Evolutionary conservation across 2,113 vertebrate species (phyloP).

Genomic region (Laticauda laticaudata): DNA sequence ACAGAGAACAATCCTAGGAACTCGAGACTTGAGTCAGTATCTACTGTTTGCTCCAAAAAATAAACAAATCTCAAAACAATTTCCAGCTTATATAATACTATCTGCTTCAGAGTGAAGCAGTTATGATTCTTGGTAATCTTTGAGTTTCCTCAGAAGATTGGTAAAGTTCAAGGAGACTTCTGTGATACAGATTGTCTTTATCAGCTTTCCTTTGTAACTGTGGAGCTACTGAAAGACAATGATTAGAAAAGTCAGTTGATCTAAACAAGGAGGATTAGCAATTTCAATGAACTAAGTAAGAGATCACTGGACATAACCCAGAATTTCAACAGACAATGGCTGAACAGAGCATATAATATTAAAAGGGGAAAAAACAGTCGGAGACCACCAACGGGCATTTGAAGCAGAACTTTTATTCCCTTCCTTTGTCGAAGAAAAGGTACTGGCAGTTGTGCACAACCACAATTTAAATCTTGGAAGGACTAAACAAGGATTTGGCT

Average conservation of each 20-base stretch:
- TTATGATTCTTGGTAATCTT: not conserved
- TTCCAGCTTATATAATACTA: not conserved
- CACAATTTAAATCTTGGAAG: slow-evolving; percentile 13
- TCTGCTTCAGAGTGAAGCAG: not conserved
- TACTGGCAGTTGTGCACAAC: slow-evolving; percentile 12
- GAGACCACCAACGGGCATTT: slow-evolving; percentile 2
- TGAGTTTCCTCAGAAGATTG: not conserved
- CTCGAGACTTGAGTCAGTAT: not conserved
- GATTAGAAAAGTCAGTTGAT: not conserved
- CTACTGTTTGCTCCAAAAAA: not conserved
- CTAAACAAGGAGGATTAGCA: not conserved
- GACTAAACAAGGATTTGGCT: slow-evolving; percentile 27
- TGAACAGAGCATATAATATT: no score
- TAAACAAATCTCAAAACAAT: not conserved
- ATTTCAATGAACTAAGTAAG: not conserved
- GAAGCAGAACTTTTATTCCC: slow-evolving; percentile 37
- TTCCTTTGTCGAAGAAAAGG: slow-evolving; percentile 3
- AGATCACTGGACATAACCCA: not conserved
- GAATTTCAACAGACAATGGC: not conserved
- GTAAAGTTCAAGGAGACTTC: not conserved
- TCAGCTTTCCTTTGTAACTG: not conserved
- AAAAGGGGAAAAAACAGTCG: not conserved
- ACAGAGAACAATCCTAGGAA: not conserved
- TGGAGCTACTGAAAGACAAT: not conserved
- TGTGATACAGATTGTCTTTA: not conserved